phyloP scores from a whole-genome alignment of 2,888 invertebrate genomes.

The Anagyrus pseudococci region DNA sequence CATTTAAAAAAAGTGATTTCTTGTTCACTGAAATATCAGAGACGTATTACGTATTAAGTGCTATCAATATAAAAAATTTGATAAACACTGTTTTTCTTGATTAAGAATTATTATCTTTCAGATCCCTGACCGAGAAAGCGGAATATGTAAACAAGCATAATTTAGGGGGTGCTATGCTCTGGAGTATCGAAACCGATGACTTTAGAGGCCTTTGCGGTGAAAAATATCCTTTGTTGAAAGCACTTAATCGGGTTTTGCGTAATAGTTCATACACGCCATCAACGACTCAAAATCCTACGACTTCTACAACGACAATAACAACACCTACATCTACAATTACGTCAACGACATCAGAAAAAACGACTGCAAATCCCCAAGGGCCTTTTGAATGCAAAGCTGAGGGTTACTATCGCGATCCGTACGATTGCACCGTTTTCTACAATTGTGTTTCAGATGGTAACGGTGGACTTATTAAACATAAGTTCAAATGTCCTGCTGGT shows the following conservation, averaged over 20 bases:
- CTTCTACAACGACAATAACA: background rate
- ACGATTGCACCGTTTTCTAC: background rate
- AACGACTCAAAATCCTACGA: background rate
- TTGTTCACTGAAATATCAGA: no score
- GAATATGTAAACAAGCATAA: conserved; percentile 49
- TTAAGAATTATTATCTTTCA: no score
- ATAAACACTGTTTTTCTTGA: no score
- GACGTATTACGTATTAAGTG: no score
- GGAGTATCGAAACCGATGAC: conserved; percentile 84
- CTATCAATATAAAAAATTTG: no score
- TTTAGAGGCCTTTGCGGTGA: conserved; percentile 70
- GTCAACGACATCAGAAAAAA: background rate
- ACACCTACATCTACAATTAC: background rate
- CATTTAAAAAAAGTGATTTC: no score
- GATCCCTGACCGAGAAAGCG: conserved; percentile 46
- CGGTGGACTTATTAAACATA: background rate
- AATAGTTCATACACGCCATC: background rate
- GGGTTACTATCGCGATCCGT: background rate
- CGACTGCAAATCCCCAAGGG: background rate
- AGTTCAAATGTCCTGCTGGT: background rate
- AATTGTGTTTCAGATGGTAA: background rate
- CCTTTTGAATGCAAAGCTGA: background rate
- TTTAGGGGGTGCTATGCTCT: conserved; percentile 74
- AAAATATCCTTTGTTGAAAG: conserved; percentile 59
- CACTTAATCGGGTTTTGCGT: conserved; percentile 1